Percentiles rank a stretch among this genome's conserved stretches.
Evolutionary conservation across 2,888 invertebrate genomes (phyloP).

Genomic region (Bombyx huttoni): DNA sequence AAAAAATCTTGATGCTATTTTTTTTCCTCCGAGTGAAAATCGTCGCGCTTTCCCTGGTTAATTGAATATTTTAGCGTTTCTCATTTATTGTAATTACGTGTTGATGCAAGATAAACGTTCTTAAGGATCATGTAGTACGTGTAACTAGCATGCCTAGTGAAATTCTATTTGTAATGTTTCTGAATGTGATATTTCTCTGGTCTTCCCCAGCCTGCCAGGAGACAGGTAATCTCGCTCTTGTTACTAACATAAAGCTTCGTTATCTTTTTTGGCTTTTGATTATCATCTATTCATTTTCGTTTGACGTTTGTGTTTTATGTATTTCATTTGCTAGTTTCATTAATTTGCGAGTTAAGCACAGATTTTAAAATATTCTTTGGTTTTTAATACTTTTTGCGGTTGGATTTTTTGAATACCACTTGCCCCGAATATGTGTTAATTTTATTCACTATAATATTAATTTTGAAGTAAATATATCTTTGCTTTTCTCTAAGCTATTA

Average conservation of each 20-base stretch:
- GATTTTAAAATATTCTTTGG: too few relatives aligned
- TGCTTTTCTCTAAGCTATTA: too few relatives aligned
- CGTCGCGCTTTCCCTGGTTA: constrained; percentile 59
- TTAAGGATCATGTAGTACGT: constrained; percentile 29
- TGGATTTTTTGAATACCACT: too few relatives aligned
- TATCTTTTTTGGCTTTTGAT: constrained; percentile 7
- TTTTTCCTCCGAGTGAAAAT: constrained; percentile 53
- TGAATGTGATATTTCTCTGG: constrained; percentile 71
- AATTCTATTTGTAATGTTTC: constrained; percentile 64
- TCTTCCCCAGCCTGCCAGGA: constrained; percentile 74
- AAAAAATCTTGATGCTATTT: constrained; percentile 62
- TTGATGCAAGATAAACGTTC: constrained; percentile 32
- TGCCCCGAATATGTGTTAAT: too few relatives aligned
- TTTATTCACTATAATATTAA: too few relatives aligned
- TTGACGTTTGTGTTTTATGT: constrained; percentile 7
- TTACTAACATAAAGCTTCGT: constrained; percentile 1
- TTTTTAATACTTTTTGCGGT: too few relatives aligned
- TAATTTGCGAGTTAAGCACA: constrained; percentile 2
- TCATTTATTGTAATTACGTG: constrained; percentile 49
- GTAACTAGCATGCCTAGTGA: constrained; percentile 52
- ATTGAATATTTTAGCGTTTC: constrained; percentile 55
- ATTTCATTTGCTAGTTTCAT: neutral
- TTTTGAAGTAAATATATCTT: too few relatives aligned
- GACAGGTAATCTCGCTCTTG: constrained; percentile 54
- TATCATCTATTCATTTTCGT: constrained; percentile 14